Evolutionary conservation across 2,113 vertebrate genomes (phyloP), one percentile per base, ranked within the genome.

Genomic region (Rhipidura dahli): DNA sequence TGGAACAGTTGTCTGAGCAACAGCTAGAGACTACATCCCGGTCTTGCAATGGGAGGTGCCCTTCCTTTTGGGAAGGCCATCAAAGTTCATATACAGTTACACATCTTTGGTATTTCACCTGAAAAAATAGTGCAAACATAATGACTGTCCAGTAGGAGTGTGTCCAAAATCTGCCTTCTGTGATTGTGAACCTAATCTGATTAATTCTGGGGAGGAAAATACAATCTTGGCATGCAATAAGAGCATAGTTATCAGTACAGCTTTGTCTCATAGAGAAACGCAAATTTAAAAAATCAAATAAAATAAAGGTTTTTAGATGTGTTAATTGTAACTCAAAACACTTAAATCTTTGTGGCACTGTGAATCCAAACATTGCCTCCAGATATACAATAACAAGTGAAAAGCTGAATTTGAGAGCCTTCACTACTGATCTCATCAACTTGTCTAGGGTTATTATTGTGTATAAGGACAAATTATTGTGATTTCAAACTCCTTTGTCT

Each of bases 221-320:
- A 28, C 21, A 11, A 49, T 64, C n/a, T 44, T 96, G 66, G 17
- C 63, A 68, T 42, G 27, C 17, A 79, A 28, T 28, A 49, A 33
- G 5, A 15, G 28, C 63, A 35, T 75, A 90, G 44, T 84, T 94
- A 79, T 81, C 82, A 87, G 37, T 8, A 28, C 16, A 89, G 37
- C n/a, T 18, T 94, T 69, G 39, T 81, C 56, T 96, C 81, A 27
- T 79, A 31, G 92, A 88, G 84, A 85, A 87, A 50, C 27, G 10
- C 53, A 37, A 90, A 94, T 51, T 57, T 6, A 79, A 87, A 50
- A 77, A 70, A 42, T 44, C 1, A 84, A 83, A 61, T 15, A 22
- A 51, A 87, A 45, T 20, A 63, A 40, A 2, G 1, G 1, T 19
- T 15, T 39, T 11, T 30, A 50, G 45, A 27, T 31, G 23, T 7